Evolutionary conservation across 2,888 invertebrate genomes (phyloP), one percentile per base, ranked within the genome.

Genomic region (Agrotis clavis): DNA sequence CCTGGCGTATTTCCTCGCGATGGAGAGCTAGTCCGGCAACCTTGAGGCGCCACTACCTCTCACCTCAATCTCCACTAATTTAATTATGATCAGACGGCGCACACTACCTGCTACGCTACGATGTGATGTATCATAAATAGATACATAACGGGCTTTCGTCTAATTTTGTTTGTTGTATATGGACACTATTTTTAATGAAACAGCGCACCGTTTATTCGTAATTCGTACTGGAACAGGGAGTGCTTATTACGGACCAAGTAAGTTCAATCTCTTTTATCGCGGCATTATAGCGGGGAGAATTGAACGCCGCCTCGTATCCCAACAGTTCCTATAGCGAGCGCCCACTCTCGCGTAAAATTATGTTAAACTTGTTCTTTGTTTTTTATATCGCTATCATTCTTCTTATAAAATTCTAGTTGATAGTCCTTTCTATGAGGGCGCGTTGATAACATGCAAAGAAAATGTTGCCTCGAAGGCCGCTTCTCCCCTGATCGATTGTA

Each of bases 241-340:
- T 92, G 91, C 92, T 93, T 95, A 94, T 93, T 93, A 94, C 92
- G 90, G 90, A 90, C 91, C 89, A 91, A 94, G 92, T 93, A 90
- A 93, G 92, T 94, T 94, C 95, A 95, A 95, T 96, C 94, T 95
- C 90, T 94, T 95, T 95, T 95, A 95, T 95, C 93, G 94, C 82
- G 84, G 92, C 90, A 92, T 94, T 95, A 94, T 92, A 93, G 93
- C 91, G 85, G 84, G 88, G 89, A 90, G 93, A 93, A 94, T 93
- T 92, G 92, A 91, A 93, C 92, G 91, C 86, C 87, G 89, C 86
- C 89, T 90, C 90, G 90, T 91, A 92, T 90, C 87, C 83, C 79
- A 78, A 88, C 91, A 90, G 90, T 90, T 90, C 86, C 90, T 90
- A 90, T 90, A 89, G 88, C 88, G 87, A 88, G 91, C 85, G 90